A percentile compares a stretch with the other conserved stretches of the same genome.
phyloP scores from a whole-genome alignment of 2,888 invertebrate species.

The Polymixis lichenea region DNA sequence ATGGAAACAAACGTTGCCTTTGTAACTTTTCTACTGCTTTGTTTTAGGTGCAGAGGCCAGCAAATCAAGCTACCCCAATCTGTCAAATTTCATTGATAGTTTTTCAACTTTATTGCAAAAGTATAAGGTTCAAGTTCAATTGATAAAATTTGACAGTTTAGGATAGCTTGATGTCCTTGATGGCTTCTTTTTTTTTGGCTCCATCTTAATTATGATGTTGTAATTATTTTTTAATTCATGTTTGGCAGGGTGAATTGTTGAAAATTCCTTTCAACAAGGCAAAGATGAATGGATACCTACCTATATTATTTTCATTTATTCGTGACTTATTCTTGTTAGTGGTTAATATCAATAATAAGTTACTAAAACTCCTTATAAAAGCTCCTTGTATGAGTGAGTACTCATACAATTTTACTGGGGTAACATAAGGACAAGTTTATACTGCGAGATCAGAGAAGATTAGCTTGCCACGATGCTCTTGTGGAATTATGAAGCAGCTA shows the following conservation, averaged over 20 bases:
- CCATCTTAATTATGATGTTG: neutral
- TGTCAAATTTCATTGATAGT: too few species aligned
- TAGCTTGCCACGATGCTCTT: conserved; percentile 4
- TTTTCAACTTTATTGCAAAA: too few species aligned
- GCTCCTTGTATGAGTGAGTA: too few species aligned
- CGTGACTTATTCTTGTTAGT: neutral
- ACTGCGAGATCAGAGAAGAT: conserved; percentile 19
- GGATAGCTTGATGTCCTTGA: too few species aligned
- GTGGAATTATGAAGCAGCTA: too few species aligned
- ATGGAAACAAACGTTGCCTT: neutral
- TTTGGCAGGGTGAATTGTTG: neutral
- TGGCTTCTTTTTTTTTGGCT: too few species aligned
- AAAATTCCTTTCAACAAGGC: neutral
- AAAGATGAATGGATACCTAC: neutral
- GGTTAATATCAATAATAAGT: neutral
- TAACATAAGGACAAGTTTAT: conserved; percentile 7
- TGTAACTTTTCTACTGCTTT: neutral
- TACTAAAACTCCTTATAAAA: neutral
- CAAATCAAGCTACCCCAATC: too few species aligned
- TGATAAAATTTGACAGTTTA: too few species aligned
- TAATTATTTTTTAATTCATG: neutral
- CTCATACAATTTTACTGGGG: neutral
- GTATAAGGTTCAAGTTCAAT: too few species aligned
- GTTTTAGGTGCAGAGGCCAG: neutral
- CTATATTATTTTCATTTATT: neutral